Percentiles rank a stretch among this genome's conserved stretches.
phyloP scores from a whole-genome alignment of 2,888 invertebrate genomes.

The Ptychoptera albimana region DNA sequence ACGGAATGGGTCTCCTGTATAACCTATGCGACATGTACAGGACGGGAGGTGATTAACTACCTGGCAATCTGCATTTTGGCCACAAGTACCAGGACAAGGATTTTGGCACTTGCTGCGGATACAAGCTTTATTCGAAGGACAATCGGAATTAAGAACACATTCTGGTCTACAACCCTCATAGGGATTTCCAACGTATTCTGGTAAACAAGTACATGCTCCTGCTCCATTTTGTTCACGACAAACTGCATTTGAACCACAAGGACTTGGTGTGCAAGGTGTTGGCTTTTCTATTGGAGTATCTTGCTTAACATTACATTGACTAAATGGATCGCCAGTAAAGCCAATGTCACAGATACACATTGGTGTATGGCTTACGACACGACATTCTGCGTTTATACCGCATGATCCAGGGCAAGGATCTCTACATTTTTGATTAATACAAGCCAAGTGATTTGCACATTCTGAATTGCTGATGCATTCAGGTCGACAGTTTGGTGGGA shows the following conservation, averaged over 20 bases:
- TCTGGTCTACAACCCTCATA: constrained; percentile 62
- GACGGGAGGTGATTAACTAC: constrained; percentile 55
- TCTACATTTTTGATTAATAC: constrained; percentile 58
- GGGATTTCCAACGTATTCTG: constrained; percentile 61
- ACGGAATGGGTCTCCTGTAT: constrained; percentile 57
- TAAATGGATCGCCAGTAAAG: constrained; percentile 62
- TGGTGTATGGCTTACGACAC: constrained; percentile 58
- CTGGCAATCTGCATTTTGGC: constrained; percentile 55
- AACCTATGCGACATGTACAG: constrained; percentile 52
- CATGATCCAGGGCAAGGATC: constrained; percentile 60
- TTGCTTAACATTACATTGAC: constrained; percentile 37
- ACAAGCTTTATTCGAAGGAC: constrained; percentile 53
- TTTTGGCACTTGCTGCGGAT: constrained; percentile 57
- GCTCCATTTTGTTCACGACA: constrained; percentile 49
- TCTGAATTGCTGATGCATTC: constrained; percentile 67
- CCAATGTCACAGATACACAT: constrained; percentile 50
- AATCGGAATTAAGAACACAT: constrained; percentile 56
- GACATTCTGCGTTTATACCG: constrained; percentile 55
- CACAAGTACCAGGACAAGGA: constrained; percentile 66
- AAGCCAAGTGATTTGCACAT: constrained; percentile 50
- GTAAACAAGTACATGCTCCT: constrained; percentile 52
- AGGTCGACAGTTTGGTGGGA: constrained; percentile 61
- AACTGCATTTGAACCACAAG: constrained; percentile 52
- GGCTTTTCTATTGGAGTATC: constrained; percentile 27
- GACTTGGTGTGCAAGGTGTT: constrained; percentile 43